Percentiles rank a stretch among this genome's conserved stretches.
Evolutionary conservation across 2,113 vertebrate genomes (phyloP).

Genomic region (Zeus faber): DNA sequence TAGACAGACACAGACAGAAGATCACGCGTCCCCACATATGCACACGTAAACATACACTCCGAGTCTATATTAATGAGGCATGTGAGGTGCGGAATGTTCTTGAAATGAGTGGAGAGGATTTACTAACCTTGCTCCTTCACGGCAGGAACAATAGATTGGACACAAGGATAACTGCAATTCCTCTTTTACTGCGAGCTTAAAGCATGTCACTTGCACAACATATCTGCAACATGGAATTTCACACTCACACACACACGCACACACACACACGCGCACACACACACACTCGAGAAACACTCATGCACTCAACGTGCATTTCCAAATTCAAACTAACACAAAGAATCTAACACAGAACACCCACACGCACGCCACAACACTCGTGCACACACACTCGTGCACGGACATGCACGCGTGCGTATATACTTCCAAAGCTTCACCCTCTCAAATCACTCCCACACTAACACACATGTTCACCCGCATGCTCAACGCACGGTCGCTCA

Average conservation of each 20-base stretch:
- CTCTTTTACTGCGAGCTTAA: conserved; percentile 61
- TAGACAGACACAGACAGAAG: not conserved
- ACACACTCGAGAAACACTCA: not conserved
- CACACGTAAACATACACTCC: conserved; percentile 3
- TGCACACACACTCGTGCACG: too few species aligned
- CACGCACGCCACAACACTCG: too few species aligned
- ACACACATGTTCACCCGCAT: too few species aligned
- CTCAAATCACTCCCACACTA: too few species aligned
- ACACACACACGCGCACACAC: conserved; percentile 9
- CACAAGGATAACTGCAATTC: conserved; percentile 29
- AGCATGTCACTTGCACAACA: conserved; percentile 58
- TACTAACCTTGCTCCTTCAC: conserved; percentile 57
- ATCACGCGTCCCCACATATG: too few species aligned
- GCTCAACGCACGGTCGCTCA: conserved; percentile 1
- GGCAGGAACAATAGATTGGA: conserved; percentile 66
- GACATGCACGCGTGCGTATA: too few species aligned
- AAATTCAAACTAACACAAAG: too few species aligned
- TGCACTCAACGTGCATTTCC: too few species aligned
- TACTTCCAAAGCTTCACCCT: too few species aligned
- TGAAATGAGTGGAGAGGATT: conserved; percentile 55
- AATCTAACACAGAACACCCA: too few species aligned
- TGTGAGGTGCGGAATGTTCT: conserved; percentile 64
- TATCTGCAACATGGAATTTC: conserved; percentile 52
- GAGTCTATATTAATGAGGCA: conserved; percentile 54
- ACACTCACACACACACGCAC: not conserved